A percentile compares a stretch with the other conserved stretches of the same genome.
phyloP scores from a whole-genome alignment of 2,797 vertebrate genomes.

The Valencia hispanica region DNA sequence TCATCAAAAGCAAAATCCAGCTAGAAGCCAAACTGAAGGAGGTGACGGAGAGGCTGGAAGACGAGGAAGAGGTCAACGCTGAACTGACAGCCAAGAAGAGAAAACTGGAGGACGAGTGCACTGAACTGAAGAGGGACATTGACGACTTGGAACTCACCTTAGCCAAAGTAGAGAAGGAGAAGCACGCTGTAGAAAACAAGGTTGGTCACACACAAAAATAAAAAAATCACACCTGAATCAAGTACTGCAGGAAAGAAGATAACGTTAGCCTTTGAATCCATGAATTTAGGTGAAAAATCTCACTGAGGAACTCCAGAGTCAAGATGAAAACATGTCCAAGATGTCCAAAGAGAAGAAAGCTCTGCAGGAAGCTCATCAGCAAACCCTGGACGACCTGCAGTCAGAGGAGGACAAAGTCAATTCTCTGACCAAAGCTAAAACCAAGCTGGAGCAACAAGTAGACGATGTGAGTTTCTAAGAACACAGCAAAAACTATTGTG shows the following conservation, averaged over 20 bases:
- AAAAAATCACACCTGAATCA: background rate
- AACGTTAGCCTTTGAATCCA: background rate
- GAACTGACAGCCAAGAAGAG: slow-evolving; percentile 79
- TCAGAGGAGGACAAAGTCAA: slow-evolving; percentile 86
- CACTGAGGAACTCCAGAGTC: slow-evolving; percentile 81
- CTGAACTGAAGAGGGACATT: slow-evolving; percentile 68
- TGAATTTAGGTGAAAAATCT: slow-evolving; percentile 82
- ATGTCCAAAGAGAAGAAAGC: slow-evolving; percentile 80
- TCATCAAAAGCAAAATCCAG: slow-evolving; percentile 77
- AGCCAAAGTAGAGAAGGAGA: slow-evolving; percentile 72
- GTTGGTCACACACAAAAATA: no score
- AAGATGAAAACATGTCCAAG: slow-evolving; percentile 80
- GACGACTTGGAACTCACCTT: slow-evolving; percentile 68
- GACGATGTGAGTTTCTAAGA: slow-evolving; percentile 79
- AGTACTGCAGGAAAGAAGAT: background rate
- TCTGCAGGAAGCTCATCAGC: slow-evolving; percentile 81
- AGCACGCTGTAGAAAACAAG: slow-evolving; percentile 70
- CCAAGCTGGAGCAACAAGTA: slow-evolving; percentile 86
- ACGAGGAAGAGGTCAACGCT: slow-evolving; percentile 86
- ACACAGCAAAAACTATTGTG: rapidly evolving
- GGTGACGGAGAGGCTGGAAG: slow-evolving; percentile 82
- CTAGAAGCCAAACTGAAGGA: slow-evolving; percentile 87
- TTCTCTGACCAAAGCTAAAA: slow-evolving; percentile 80
- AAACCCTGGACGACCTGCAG: slow-evolving; percentile 83
- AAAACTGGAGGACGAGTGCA: slow-evolving; percentile 81